These are phyloP conservation scores for Drosophila multiciliata DNA, from an alignment of 2,888 invertebrate genomes.

Conservation along the genomic window DNA sequence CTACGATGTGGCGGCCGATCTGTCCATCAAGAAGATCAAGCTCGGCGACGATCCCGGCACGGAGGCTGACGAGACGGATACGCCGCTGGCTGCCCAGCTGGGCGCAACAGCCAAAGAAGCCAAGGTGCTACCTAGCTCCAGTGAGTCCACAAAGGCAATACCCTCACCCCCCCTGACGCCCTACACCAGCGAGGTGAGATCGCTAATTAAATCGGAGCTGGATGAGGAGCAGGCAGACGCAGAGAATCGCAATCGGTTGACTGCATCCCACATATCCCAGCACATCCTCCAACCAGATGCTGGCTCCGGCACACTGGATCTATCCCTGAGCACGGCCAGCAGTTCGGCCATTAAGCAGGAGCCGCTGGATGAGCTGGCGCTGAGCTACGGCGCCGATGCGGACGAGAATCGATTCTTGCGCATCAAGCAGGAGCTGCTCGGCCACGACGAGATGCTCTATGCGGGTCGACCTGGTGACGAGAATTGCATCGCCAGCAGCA, in stretches of 20 bases:
- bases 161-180: slow-evolving; percentile 84
- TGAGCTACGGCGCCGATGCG: slow-evolving; percentile 51
- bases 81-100: slow-evolving; percentile 5
- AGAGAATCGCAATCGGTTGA: neutral
- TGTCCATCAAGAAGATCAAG: slow-evolving; percentile 80
- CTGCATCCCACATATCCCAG: neutral
- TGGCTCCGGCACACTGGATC: slow-evolving; percentile 37
- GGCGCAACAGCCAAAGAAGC: slow-evolving; percentile 69
- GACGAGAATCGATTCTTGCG: slow-evolving; percentile 75
- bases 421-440: slow-evolving; percentile 79
- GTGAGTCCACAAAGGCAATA: slow-evolving; percentile 82
- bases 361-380: slow-evolving; percentile 55
- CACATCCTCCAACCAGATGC: neutral
- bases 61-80: neutral
- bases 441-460: slow-evolving; percentile 42
- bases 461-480: slow-evolving; percentile 17
- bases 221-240: slow-evolving; percentile 22
- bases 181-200: slow-evolving; percentile 41
- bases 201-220: slow-evolving; percentile 58
- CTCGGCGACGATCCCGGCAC: slow-evolving; percentile 28
- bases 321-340: slow-evolving; percentile 45
- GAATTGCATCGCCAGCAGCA: slow-evolving; percentile 35
- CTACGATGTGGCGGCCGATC: slow-evolving; percentile 82
- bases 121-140: slow-evolving; percentile 56
- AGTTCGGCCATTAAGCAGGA: slow-evolving; percentile 64